phyloP scores from a whole-genome alignment of 1,140 invertebrate species.

The Drosophila leontia region DNA sequence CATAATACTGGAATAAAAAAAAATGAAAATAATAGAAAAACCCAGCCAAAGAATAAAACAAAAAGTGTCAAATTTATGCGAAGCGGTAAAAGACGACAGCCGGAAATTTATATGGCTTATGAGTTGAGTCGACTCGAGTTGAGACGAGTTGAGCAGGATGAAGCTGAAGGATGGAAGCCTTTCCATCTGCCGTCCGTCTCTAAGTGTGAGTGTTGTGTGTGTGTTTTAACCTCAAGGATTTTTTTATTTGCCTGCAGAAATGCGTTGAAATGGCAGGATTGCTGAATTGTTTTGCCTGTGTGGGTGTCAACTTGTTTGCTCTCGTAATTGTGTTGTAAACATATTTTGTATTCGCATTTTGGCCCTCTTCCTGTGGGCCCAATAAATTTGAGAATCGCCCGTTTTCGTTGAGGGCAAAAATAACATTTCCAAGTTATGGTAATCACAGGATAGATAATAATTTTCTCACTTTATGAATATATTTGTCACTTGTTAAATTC shows the following conservation, averaged over 20 bases:
- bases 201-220: slow-evolving; percentile 10
- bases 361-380: slow-evolving; percentile 19
- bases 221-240: slow-evolving; percentile 55
- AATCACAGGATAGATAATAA: slow-evolving; percentile 12
- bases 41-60: slow-evolving; percentile 32
- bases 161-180: slow-evolving; percentile 33
- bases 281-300: slow-evolving; percentile 37
- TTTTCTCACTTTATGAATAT: not conserved
- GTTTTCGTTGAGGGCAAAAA: slow-evolving; percentile 12
- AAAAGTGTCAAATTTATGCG: slow-evolving; percentile 77
- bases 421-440: slow-evolving; percentile 13
- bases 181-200: slow-evolving; percentile 42
- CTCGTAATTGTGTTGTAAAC: slow-evolving; percentile 61
- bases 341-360: slow-evolving; percentile 43
- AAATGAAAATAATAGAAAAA: slow-evolving; percentile 35
- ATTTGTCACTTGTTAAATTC: not conserved
- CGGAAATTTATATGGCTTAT: slow-evolving; percentile 76
- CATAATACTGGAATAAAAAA: slow-evolving; percentile 42
- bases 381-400: slow-evolving; percentile 19
- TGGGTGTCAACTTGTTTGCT: slow-evolving; percentile 55
- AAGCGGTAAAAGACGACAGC: slow-evolving; percentile 66
- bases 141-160: slow-evolving; percentile 18
- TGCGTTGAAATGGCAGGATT: slow-evolving; percentile 46
- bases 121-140: slow-evolving; percentile 33
- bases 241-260: slow-evolving; percentile 60